These are phyloP conservation scores for Gasterosteus aculeatus DNA, from an alignment of 2,113 vertebrate species.

Conservation along the genomic window DNA sequence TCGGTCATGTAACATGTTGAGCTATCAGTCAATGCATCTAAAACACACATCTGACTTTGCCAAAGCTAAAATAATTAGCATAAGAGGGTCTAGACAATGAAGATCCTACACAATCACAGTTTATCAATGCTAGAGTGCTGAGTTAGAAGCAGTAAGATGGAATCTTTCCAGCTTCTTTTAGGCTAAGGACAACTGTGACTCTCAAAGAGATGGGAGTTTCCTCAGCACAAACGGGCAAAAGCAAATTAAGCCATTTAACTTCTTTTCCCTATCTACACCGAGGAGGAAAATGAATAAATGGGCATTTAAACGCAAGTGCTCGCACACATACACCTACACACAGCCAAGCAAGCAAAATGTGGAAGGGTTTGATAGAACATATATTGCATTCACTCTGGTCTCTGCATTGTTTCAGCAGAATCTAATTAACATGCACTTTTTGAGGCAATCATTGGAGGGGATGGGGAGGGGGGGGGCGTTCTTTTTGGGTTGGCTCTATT, in stretches of 20 bases:
- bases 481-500: constrained; percentile 53
- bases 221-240: constrained; percentile 50
- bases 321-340: constrained; percentile 10
- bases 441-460: constrained; percentile 48
- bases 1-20: background rate
- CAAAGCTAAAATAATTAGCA: background rate
- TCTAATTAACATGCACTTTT: constrained; percentile 60
- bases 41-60: background rate
- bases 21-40: background rate
- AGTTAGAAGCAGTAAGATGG: background rate
- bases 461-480: constrained; percentile 24
- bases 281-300: constrained; percentile 53
- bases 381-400: constrained; percentile 28
- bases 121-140: background rate
- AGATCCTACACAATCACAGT: background rate
- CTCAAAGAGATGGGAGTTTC: constrained; percentile 39
- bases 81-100: background rate
- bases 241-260: constrained; percentile 72
- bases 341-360: constrained; percentile 6
- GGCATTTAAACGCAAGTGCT: background rate
- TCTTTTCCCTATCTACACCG: constrained; percentile 47
- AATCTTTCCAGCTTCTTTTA: constrained; percentile 9
- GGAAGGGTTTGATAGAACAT: constrained; percentile 12
- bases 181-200: constrained; percentile 35
- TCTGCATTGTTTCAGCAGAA: constrained; percentile 44